Conservation (phyloP, 2,888 invertebrate genomes). For the Ptycholaimellus sp. region DNA sequence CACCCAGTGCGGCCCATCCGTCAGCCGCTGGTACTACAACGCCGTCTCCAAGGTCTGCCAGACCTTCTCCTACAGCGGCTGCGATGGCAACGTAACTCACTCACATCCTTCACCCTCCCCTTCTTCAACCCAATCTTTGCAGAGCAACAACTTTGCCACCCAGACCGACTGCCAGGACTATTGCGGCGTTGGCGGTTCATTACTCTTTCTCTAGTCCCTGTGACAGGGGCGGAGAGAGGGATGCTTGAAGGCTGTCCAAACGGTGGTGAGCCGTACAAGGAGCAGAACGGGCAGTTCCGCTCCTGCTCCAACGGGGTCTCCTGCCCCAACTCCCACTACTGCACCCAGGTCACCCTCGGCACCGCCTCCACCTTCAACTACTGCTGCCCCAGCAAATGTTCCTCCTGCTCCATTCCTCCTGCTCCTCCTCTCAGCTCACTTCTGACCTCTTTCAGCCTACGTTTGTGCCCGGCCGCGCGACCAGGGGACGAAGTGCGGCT, state of each 20-base stretch:
- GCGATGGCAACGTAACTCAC: too few species aligned
- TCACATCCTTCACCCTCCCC: too few species aligned
- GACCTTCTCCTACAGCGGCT: constrained; percentile 23
- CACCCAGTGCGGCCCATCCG: constrained; percentile 21
- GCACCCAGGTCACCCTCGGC: constrained; percentile 22
- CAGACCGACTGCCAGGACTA: constrained; percentile 23
- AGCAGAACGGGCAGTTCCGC: constrained; percentile 19
- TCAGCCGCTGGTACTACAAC: constrained; percentile 23
- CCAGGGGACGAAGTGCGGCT: constrained; percentile 12
- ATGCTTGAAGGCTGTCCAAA: constrained; percentile 4
- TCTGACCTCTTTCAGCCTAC: constrained; percentile 8
- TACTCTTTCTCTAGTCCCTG: background rate
- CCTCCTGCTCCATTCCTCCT: too few species aligned
- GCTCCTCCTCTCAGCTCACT: too few species aligned
- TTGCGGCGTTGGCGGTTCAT: constrained; percentile 10
- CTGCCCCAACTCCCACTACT: constrained; percentile 23
- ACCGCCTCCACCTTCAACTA: constrained; percentile 15
- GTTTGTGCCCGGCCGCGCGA: constrained; percentile 21
- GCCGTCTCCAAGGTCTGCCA: constrained; percentile 20
- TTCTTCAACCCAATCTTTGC: too few species aligned
- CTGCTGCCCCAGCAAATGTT: constrained; percentile 4
- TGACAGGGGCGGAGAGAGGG: background rate
- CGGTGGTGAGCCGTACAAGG: constrained; percentile 13
- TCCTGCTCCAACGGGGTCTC: constrained; percentile 20
- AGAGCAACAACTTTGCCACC: constrained; percentile 23